Conservation (phyloP, 1,140 invertebrate genomes). For the Penaeus chinensis region DNA sequence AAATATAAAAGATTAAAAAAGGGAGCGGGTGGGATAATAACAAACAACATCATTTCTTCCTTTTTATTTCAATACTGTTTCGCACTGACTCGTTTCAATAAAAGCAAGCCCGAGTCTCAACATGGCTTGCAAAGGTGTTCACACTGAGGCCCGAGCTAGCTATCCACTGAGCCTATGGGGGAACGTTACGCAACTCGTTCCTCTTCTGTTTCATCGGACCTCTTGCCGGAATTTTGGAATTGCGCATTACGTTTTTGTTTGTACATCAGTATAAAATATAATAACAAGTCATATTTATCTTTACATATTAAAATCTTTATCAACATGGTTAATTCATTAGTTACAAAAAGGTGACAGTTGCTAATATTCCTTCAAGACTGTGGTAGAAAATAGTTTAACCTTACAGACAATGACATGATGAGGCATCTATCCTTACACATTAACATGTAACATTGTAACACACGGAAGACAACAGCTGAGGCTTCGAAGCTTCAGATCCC, state of each 20-base stretch:
- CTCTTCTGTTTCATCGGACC: neutral
- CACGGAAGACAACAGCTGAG: conserved; percentile 37
- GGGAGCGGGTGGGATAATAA: too few species aligned
- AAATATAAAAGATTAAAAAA: too few species aligned
- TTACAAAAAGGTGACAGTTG: conserved; percentile 28
- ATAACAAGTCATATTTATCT: neutral
- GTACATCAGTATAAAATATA: neutral
- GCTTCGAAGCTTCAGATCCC: neutral
- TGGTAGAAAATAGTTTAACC: conserved; percentile 34
- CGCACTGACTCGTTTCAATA: conserved; percentile 50
- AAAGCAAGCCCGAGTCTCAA: conserved; percentile 20
- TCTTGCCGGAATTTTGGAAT: neutral
- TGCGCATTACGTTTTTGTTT: neutral
- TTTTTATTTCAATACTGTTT: conserved; percentile 57
- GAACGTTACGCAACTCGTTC: conserved; percentile 43
- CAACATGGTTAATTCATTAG: too few species aligned
- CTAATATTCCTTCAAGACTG: conserved; percentile 46
- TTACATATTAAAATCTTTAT: neutral
- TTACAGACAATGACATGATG: conserved; percentile 43
- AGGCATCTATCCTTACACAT: conserved; percentile 52
- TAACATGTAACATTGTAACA: conserved; percentile 48
- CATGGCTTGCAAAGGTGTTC: neutral
- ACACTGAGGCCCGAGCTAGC: conserved; percentile 20
- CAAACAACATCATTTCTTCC: conserved; percentile 8
- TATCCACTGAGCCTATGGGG: conserved; percentile 43